Base-by-base conservation (phyloP, 2,113 vertebrate genomes). In the Sminthopsis crassicaudata region DNA sequence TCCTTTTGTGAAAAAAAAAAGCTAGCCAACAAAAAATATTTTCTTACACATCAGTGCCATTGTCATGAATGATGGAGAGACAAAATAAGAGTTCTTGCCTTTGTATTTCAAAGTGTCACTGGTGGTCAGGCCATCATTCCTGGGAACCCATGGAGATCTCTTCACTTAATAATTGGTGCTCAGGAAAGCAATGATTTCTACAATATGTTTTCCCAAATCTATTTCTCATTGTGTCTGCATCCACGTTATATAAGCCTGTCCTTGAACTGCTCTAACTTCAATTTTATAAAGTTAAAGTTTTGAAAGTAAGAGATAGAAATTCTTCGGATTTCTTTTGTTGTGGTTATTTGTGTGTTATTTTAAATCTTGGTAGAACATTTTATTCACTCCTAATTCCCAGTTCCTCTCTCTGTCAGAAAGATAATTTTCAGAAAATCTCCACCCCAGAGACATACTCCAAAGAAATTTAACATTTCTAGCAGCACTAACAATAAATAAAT, bases 381-480 rank as follows among this genome's bases (percentile, higher is more conserved):
- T 55, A 95, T 94, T 95, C 42, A 52, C 11, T 92, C 25, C 96
- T 36, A 0, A 23, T 55, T 27, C 94, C 89, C 53, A 54, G 19
- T 92, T 94, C 51, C 46, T 92, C 95, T 27, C 76, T 26, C 50
- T 53, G 92, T 92, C 88, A 67, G 25, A 91, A 93, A 95, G 91
- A 90, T 50, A 91, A 89, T 76, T 94, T 84, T 94, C 36, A 92
- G 96, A 95, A 57, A 93, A 94, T 90, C 42, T 16, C 60, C 48
- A 90, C 46, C 48, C 51, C 54, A 93, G 92, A 93, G 92, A 42
- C 55, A 93, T 90, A 89, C 51, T 88, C 3, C 92, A 92, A 93
- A 92, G 14, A 30, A 95, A 92, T 95, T 88, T 93, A 91, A 91
- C 50, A 53, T 93, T 97, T 97, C 94, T 91, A 42, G 67, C 36